Percentiles rank a stretch among this genome's conserved stretches.
Evolutionary conservation across 2,113 vertebrate genomes (phyloP).

Genomic region (Dinomys branickii): DNA sequence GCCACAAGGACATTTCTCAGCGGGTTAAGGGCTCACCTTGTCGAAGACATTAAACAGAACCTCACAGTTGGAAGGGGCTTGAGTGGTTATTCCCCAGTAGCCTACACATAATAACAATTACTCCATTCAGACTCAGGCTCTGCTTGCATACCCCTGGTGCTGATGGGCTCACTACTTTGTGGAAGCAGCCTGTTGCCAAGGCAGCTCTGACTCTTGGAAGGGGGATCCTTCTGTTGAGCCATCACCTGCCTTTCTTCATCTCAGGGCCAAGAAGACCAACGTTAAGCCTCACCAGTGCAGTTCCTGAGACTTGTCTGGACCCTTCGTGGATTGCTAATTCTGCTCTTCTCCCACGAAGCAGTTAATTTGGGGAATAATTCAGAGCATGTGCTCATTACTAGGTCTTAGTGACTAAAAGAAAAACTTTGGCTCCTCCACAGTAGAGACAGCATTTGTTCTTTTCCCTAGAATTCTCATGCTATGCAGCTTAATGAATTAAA

Average conservation of each 20-base stretch:
- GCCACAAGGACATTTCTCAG: not conserved
- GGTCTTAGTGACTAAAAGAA: slow-evolving; percentile 59
- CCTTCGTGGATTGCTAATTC: not conserved
- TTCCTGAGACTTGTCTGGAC: not conserved
- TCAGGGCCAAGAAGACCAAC: not conserved
- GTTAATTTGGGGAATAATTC: slow-evolving; percentile 57
- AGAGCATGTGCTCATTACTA: slow-evolving; percentile 61
- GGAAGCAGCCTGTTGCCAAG: not conserved
- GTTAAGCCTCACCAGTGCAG: too few species aligned
- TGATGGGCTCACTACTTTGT: not conserved
- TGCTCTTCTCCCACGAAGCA: not conserved
- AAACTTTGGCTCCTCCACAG: slow-evolving; percentile 38
- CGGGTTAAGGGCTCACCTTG: not conserved
- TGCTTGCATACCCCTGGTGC: not conserved
- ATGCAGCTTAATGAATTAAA: slow-evolving; percentile 59
- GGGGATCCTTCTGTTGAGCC: not conserved
- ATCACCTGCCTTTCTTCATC: accelerated
- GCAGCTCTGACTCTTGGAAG: not conserved
- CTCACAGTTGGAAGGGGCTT: not conserved
- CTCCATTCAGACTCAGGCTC: not conserved
- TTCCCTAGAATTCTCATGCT: slow-evolving; percentile 52
- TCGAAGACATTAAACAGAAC: not conserved
- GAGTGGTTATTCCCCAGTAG: not conserved
- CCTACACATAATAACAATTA: not conserved
- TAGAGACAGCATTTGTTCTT: slow-evolving; percentile 61